phyloP scores from a whole-genome alignment of 2,888 invertebrate genomes.

The Nomada ruficornis region DNA sequence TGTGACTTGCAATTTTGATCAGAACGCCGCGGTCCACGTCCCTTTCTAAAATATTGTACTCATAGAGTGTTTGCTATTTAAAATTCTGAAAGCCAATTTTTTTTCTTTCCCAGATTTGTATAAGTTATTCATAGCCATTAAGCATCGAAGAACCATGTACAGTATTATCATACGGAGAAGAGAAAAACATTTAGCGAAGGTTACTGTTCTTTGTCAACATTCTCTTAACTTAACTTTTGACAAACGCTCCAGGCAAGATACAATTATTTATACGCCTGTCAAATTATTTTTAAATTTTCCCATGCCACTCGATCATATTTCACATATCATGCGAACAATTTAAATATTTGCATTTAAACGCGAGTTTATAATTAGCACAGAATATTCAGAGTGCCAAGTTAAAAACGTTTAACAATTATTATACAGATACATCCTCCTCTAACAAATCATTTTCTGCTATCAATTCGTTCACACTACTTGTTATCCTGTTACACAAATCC shows the following conservation, averaged over 20 bases:
- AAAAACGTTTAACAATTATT: not conserved
- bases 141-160: not conserved
- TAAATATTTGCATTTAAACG: too few species aligned
- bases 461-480: not conserved
- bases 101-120: not conserved
- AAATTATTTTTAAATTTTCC: too few species aligned
- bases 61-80: not conserved
- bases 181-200: not conserved
- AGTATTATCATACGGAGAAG: too few species aligned
- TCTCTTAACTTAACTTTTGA: too few species aligned
- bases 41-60: not conserved
- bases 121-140: not conserved
- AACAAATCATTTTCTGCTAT: not conserved
- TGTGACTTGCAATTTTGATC: not conserved
- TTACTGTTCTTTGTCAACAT: not conserved
- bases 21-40: not conserved
- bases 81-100: not conserved
- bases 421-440: not conserved
- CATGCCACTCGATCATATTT: not conserved
- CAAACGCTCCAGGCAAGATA: too few species aligned
- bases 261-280: too few species aligned
- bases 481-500: not conserved
- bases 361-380: not conserved
- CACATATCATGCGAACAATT: not conserved
- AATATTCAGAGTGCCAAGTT: not conserved